A percentile compares a stretch with the other conserved stretches of the same genome.
phyloP scores from a whole-genome alignment of 1,140 invertebrate species.

The Drosophila kepulauana region DNA sequence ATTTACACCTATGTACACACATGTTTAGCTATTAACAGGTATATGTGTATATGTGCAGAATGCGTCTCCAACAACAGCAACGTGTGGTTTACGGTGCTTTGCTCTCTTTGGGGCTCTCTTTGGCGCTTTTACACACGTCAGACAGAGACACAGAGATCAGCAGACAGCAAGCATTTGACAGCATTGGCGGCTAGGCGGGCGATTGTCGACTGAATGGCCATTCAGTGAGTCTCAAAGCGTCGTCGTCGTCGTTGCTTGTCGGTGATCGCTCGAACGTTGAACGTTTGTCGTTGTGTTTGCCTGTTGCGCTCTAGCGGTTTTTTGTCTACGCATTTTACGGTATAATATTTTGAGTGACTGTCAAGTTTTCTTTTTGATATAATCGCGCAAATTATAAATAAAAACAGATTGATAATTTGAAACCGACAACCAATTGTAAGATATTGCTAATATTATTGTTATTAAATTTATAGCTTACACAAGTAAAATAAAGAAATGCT shows the following conservation, averaged over 20 bases:
- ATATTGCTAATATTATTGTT: constrained; percentile 43
- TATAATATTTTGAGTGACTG: constrained; percentile 46
- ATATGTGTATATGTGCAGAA: background rate
- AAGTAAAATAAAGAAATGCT: constrained; percentile 9
- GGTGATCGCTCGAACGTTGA: constrained; percentile 54
- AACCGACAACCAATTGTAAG: constrained; percentile 66
- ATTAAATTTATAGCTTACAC: constrained; percentile 29
- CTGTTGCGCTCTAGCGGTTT: constrained; percentile 60
- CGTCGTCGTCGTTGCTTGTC: constrained; percentile 60
- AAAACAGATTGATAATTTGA: constrained; percentile 43
- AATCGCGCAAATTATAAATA: constrained; percentile 68
- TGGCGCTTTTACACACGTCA: constrained; percentile 41
- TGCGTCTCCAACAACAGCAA: constrained; percentile 34
- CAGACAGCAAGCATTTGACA: constrained; percentile 24
- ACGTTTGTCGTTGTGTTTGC: constrained; percentile 27
- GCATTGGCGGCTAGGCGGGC: constrained; percentile 21
- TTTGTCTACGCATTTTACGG: constrained; percentile 54
- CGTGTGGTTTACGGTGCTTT: constrained; percentile 39
- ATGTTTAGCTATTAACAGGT: constrained; percentile 1
- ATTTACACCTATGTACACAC: constrained; percentile 18
- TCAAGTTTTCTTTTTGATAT: constrained; percentile 20
- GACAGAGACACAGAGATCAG: constrained; percentile 40
- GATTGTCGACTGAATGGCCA: constrained; percentile 22
- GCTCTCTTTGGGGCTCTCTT: constrained; percentile 26
- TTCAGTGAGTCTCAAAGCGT: constrained; percentile 77